Percentiles rank a stretch among this genome's conserved stretches.
Evolutionary conservation across 2,797 vertebrate species (phyloP).

Genomic region (Hippopotamyrus pictus): DNA sequence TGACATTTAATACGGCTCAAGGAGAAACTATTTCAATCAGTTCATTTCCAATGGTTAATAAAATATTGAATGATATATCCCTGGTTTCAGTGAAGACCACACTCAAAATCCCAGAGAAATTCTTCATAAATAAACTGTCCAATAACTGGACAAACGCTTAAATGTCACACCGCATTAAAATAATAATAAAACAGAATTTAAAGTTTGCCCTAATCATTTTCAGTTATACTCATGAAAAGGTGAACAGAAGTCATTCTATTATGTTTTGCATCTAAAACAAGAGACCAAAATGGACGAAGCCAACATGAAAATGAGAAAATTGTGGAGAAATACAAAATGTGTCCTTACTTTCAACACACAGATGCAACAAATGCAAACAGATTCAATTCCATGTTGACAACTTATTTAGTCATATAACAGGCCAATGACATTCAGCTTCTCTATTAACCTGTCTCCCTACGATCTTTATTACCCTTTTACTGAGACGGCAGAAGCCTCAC

Average conservation of each 20-base stretch:
- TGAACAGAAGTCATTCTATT: not conserved
- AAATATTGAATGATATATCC: not conserved
- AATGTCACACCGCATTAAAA: not conserved
- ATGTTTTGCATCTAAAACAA: not conserved
- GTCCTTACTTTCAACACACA: not conserved
- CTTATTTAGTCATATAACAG: slow-evolving; percentile 37
- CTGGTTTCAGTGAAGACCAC: not conserved
- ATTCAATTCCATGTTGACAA: slow-evolving; percentile 25
- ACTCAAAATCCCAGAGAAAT: not conserved
- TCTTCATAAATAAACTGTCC: not conserved
- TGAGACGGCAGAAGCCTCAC: slow-evolving; percentile 17
- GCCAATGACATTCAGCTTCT: slow-evolving; percentile 24
- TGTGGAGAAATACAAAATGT: not conserved
- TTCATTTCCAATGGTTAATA: slow-evolving; percentile 7
- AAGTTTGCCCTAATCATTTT: not conserved
- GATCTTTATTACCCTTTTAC: slow-evolving; percentile 30
- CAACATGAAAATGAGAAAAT: not conserved
- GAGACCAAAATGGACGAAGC: not conserved
- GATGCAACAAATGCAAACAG: slow-evolving; percentile 8
- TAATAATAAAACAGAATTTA: not conserved
- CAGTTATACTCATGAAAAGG: not conserved
- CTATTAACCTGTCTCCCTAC: slow-evolving; percentile 27
- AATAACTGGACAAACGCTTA: not conserved
- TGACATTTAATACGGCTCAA: not conserved
- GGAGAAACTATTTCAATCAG: not conserved